Evolutionary conservation across 2,888 invertebrate species (phyloP).

Genomic region (Eueremaeus valkanovi): DNA sequence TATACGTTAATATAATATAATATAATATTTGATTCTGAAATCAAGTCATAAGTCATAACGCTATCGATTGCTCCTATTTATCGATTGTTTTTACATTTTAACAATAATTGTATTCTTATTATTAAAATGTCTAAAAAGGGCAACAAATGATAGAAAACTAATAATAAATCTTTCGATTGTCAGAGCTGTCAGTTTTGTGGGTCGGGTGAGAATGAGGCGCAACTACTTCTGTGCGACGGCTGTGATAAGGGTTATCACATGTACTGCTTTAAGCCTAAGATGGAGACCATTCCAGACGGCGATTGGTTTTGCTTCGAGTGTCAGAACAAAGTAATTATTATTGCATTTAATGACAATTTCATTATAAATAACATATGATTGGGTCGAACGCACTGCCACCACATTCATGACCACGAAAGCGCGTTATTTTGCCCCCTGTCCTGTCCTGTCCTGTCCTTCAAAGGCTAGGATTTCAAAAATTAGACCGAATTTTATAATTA

Average conservation of each 20-base stretch:
- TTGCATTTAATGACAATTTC: not conserved
- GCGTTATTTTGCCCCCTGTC: too few species aligned
- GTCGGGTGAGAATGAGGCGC: conserved; percentile 92
- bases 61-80: too few species aligned
- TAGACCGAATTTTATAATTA: too few species aligned
- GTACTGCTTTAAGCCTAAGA: conserved; percentile 94
- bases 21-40: too few species aligned
- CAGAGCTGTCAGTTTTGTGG: conserved; percentile 97
- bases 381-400: not conserved
- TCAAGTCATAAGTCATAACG: too few species aligned
- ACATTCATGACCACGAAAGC: too few species aligned
- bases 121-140: not conserved
- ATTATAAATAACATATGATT: conserved; percentile 12
- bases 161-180: conserved; percentile 34
- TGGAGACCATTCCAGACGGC: conserved; percentile 94
- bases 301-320: conserved; percentile 99
- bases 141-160: too few species aligned
- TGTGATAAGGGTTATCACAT: conserved; percentile 99
- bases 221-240: conserved; percentile 89
- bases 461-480: too few species aligned
- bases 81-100: too few species aligned
- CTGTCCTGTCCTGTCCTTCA: too few species aligned
- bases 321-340: conserved; percentile 49
- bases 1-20: too few species aligned
- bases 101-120: too few species aligned